Percentiles rank a stretch among this genome's conserved stretches.
These are phyloP conservation scores for Phoeniculus purpureus DNA, from an alignment of 2,797 vertebrate species.

Conservation along the genomic window DNA sequence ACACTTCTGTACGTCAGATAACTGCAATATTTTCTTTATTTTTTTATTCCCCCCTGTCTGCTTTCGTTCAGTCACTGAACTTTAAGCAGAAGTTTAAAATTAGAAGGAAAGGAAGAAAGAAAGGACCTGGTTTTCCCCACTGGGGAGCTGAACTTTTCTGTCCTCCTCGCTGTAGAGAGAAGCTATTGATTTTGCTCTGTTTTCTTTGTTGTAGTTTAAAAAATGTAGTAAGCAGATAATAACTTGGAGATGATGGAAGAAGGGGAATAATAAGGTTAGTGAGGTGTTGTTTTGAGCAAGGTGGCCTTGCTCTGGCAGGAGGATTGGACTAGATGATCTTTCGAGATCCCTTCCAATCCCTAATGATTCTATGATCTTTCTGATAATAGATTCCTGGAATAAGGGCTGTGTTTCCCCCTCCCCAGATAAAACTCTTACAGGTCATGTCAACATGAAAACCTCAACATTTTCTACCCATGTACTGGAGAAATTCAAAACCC, in stretches of 20 bases:
- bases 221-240: neutral
- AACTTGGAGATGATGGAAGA: neutral
- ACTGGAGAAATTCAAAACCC: no score
- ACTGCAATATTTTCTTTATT: slow-evolving; percentile 46
- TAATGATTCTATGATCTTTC: no score
- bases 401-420: neutral
- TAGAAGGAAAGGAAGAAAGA: slow-evolving; percentile 7
- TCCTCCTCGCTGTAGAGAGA: neutral
- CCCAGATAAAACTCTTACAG: neutral
- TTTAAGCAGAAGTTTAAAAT: slow-evolving; percentile 54
- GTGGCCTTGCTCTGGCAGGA: no score
- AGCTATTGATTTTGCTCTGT: slow-evolving; percentile 10
- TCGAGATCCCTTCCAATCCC: no score
- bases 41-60: neutral
- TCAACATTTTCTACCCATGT: neutral
- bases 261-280: neutral
- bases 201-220: slow-evolving; percentile 26
- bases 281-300: neutral
- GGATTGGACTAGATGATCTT: no score
- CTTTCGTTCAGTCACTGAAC: slow-evolving; percentile 71
- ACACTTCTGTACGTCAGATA: slow-evolving; percentile 76
- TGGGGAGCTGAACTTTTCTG: neutral
- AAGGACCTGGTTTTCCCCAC: neutral
- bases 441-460: neutral
- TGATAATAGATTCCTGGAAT: neutral